Evolutionary conservation across 2,113 vertebrate genomes (phyloP), one percentile per base, ranked within the genome.

Genomic region (Tringa solitaria): DNA sequence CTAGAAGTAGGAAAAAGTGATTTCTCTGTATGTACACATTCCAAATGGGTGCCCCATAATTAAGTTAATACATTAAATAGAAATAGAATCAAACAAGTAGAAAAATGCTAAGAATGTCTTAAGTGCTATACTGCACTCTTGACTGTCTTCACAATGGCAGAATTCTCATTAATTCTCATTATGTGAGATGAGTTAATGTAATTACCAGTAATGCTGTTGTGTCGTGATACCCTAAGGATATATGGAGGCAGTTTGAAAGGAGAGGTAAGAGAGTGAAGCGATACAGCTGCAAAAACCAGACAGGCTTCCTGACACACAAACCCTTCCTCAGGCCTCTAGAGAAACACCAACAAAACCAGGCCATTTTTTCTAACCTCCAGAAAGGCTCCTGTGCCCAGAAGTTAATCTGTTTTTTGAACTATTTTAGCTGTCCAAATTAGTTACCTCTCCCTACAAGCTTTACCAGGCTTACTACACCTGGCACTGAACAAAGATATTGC

Each of bases 81-180:
- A 87, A 92, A 84, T 37, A 72, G 39, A 77, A 94, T 59, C 67
- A 65, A 95, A 79, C 18, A 45, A 89, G 67, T 37, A 65, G 69
- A 87, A 93, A 84, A 95, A 93, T 93, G 61, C 65, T 69, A 82
- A 85, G 85, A 80, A 96, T 89, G 79, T 33, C 37, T 90, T 74
- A 20, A 63, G 84, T 91, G 28, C 74, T 32, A 6, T 9, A 45
- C 17, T 84, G 65, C 45, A 68, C 39, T 94, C 83, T 50, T 69
- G 72, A 37, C 88, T 89, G 64, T 59, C 51, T 93, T 65, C 59
- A 83, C 37, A 45, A 57, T 59, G 77, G 57, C 57, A 96, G 84
- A 69, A 26, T 32, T 76, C 89, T 93, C 89, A 92, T 95, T 91
- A 89, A 89, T 96, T 95, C 84, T 93, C 88, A 87, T 94, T 95